A percentile compares a stretch with the other conserved stretches of the same genome.
These are phyloP conservation scores for Poeciliopsis prolifica DNA, from an alignment of 2,113 vertebrate species.

Conservation along the genomic window DNA sequence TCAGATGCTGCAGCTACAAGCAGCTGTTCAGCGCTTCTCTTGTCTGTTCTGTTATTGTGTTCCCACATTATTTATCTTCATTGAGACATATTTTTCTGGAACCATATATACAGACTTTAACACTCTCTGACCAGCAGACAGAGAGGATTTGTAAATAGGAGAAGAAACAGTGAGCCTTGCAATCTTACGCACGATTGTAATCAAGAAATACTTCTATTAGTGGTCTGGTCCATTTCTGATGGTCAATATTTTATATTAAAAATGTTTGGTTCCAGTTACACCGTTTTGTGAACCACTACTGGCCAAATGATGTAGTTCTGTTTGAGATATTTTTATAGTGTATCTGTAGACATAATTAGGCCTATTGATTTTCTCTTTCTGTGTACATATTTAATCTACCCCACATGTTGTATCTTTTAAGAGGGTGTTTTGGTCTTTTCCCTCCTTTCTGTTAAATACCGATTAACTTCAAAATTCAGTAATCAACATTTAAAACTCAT, in stretches of 20 bases:
- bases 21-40: slow-evolving; percentile 17
- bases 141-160: neutral
- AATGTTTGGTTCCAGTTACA: too few species aligned
- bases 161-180: neutral
- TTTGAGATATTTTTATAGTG: neutral
- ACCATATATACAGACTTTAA: neutral
- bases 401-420: neutral
- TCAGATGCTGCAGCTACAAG: slow-evolving; percentile 24
- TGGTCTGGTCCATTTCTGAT: neutral
- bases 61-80: slow-evolving; percentile 11
- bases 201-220: neutral
- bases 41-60: neutral
- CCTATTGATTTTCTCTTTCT: neutral
- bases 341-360: neutral
- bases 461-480: neutral
- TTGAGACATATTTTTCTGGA: slow-evolving; percentile 3
- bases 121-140: neutral
- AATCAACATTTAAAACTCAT: neutral
- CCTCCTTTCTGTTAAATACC: neutral
- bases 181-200: neutral
- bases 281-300: neutral
- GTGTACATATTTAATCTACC: neutral
- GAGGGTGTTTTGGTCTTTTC: neutral
- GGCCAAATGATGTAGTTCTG: neutral
- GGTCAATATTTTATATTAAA: neutral